Percentiles rank a stretch among this genome's conserved stretches.
phyloP scores from a whole-genome alignment of 2,113 vertebrate species.

The Microcebus lehilahytsara region DNA sequence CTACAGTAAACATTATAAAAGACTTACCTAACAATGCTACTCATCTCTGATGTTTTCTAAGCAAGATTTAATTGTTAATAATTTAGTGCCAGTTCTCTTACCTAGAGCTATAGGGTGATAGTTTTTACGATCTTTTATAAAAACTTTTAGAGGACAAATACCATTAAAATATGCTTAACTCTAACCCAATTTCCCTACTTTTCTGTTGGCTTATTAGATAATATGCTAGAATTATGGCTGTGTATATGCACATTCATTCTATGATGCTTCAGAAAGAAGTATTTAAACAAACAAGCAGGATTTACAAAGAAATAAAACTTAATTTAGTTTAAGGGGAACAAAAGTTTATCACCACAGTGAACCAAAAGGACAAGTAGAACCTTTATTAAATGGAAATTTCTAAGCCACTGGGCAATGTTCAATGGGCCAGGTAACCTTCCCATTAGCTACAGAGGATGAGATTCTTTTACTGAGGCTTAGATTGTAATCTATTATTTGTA shows the following conservation, averaged over 20 bases:
- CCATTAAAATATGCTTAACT: not conserved
- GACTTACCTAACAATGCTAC: too few relatives aligned
- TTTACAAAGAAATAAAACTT: not conserved
- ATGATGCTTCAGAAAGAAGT: not conserved
- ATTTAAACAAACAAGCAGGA: not conserved
- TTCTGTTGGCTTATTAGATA: not conserved
- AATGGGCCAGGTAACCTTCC: not conserved
- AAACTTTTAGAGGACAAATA: not conserved
- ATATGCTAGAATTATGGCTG: not conserved
- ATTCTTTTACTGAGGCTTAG: too few relatives aligned
- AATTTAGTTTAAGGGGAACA: not conserved
- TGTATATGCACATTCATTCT: not conserved
- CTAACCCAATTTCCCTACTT: not conserved
- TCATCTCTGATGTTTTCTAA: not conserved
- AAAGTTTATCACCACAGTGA: not conserved
- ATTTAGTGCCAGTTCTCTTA: not conserved
- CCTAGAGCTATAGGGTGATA: not conserved
- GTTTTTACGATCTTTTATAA: not conserved
- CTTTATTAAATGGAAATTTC: not conserved
- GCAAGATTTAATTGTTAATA: not conserved
- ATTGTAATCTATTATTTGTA: rapidly evolving
- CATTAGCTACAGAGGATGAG: not conserved
- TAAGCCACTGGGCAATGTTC: not conserved
- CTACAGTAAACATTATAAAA: not conserved
- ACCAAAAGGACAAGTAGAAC: not conserved